Conservation (phyloP, 1,140 invertebrate species). For the Idris sp. region DNA sequence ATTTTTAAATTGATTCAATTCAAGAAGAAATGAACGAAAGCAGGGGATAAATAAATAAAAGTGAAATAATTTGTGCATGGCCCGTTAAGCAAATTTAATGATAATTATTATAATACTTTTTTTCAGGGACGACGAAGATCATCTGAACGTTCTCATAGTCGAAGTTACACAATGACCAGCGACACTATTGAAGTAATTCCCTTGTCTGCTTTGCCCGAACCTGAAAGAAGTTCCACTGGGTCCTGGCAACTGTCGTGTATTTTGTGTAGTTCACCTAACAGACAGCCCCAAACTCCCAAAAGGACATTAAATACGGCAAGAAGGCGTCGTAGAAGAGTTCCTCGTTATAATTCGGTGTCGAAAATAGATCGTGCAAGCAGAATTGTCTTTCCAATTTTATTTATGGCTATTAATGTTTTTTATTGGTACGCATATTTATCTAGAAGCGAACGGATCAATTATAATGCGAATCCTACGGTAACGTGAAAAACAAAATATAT, state of each 20-base stretch:
- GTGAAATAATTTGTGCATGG: too few species aligned
- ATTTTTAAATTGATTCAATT: too few species aligned
- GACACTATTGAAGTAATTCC: slow-evolving; percentile 78
- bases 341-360: slow-evolving; percentile 87
- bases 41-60: too few species aligned
- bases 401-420: slow-evolving; percentile 87
- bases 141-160: slow-evolving; percentile 38
- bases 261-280: slow-evolving; percentile 63
- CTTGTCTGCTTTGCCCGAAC: slow-evolving; percentile 72
- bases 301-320: slow-evolving; percentile 68
- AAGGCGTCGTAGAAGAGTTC: slow-evolving; percentile 79
- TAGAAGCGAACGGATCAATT: slow-evolving; percentile 80
- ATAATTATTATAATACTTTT: too few species aligned
- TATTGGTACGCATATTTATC: slow-evolving; percentile 89
- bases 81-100: too few species aligned
- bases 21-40: too few species aligned
- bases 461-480: slow-evolving; percentile 50
- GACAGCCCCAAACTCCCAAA: slow-evolving; percentile 63
- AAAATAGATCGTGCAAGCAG: slow-evolving; percentile 87
- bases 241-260: slow-evolving; percentile 70
- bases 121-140: slow-evolving; percentile 58
- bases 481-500: slow-evolving; percentile 11
- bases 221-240: slow-evolving; percentile 48
- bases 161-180: slow-evolving; percentile 52
- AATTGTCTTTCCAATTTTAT: slow-evolving; percentile 86